phyloP scores from a whole-genome alignment of 2,888 invertebrate species.

The Coelopa pilipes region DNA sequence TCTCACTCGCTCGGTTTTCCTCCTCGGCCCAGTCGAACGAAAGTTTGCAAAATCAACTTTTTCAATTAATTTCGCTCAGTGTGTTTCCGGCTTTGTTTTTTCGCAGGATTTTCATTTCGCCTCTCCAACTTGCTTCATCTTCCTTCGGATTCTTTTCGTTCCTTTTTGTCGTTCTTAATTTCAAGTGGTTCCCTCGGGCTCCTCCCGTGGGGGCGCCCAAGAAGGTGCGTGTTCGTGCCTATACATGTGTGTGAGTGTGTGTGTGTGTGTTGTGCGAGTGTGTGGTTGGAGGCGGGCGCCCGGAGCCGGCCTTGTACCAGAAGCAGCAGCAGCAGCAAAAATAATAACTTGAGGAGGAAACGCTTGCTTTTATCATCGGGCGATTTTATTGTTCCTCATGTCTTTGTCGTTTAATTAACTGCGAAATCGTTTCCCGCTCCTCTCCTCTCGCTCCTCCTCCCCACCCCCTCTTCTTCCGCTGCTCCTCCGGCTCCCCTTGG shows the following conservation, averaged over 20 bases:
- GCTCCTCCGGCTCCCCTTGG: no score
- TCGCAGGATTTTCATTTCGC: neutral
- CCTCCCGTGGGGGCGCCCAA: no score
- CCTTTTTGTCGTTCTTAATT: neutral
- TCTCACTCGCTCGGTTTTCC: no score
- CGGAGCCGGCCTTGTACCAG: conserved; percentile 5
- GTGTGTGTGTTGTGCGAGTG: conserved; percentile 44
- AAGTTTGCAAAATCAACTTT: neutral
- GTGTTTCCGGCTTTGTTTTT: neutral
- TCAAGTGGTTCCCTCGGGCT: no score
- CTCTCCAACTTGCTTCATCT: no score
- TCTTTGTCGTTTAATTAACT: conserved; percentile 60
- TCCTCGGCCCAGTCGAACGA: neutral
- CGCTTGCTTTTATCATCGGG: conserved; percentile 12
- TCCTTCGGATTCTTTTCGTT: neutral
- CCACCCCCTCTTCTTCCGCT: no score
- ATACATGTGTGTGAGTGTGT: conserved; percentile 25
- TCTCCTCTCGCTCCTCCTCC: neutral
- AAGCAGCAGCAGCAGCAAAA: no score
- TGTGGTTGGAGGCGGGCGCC: neutral
- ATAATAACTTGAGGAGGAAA: neutral
- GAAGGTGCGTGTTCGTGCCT: no score
- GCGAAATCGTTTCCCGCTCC: conserved; percentile 51
- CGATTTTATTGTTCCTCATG: conserved; percentile 40
- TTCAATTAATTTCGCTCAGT: neutral